phyloP scores from a whole-genome alignment of 2,113 vertebrate genomes.

The Meriones unguiculatus region DNA sequence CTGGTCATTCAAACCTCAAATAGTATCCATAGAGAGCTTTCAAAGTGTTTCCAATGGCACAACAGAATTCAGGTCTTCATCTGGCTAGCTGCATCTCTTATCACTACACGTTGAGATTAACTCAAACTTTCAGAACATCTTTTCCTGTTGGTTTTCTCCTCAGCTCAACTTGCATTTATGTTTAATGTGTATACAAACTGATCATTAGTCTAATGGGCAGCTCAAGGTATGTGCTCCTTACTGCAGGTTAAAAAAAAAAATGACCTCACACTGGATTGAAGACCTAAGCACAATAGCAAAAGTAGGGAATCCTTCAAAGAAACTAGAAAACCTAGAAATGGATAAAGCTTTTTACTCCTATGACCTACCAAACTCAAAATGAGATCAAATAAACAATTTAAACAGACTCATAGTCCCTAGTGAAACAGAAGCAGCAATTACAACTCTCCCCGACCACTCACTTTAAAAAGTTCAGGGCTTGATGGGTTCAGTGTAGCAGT shows the following conservation, averaged over 20 bases:
- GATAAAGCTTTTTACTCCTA: too few relatives aligned
- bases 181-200: background rate
- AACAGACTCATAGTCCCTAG: background rate
- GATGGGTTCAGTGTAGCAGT: background rate
- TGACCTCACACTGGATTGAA: background rate
- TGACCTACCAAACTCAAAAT: too few relatives aligned
- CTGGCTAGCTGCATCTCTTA: background rate
- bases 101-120: background rate
- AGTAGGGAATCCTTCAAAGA: background rate
- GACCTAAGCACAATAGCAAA: constrained; percentile 2
- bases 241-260: background rate
- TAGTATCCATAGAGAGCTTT: background rate
- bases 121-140: background rate
- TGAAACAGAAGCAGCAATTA: background rate
- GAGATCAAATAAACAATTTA: too few relatives aligned
- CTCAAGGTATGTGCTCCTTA: background rate
- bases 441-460: background rate
- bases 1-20: background rate
- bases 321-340: too few relatives aligned
- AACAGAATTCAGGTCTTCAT: background rate
- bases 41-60: background rate
- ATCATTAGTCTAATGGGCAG: background rate
- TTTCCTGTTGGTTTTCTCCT: background rate
- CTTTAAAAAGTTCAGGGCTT: background rate
- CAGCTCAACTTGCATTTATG: background rate